Base-by-base conservation (phyloP, 2,113 vertebrate genomes). In the Azemiops feae region DNA sequence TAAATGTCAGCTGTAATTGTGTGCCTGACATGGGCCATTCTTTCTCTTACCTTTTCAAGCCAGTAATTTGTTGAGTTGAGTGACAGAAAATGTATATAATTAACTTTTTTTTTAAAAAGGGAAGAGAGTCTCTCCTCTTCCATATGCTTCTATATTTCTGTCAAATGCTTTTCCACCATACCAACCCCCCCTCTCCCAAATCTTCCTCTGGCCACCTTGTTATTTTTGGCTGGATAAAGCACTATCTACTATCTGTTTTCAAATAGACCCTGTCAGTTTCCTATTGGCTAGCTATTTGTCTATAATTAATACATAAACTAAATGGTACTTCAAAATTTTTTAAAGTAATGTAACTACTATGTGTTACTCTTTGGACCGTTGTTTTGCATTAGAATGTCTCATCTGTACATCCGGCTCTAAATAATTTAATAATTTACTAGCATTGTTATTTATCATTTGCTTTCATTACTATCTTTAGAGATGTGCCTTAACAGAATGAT, bases 61-160 rank as follows among this genome's bases (percentile, higher is more conserved):
- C 69, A 86, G 91, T 92, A 92, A 95, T 89, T 93, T 95, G 47
- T 57, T 69, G 30, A 89, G 55, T 25, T n/a, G 39, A 50, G 9
- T 87, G 89, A 91, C 27, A 87, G 93, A 94, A 93, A 92, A 94
- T 45, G 25, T 91, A 52, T 89, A 54, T 89, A 93, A 89, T 92
- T 93, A 55, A 69, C 91, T 91, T 93, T 81, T 52, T 52, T 85
- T 7, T 16, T 4, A 6, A 53, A 57, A 25, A 45, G 47, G 55
- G 22, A 53, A 55, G 47, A 85, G 90, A 60, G 30, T 69, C 47
- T 89, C 22, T 91, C 16, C 58, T 45, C 86, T 86, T 92, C 69
- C 85, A 45, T 90, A 90, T 90, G 16, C 74, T 25, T 93, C 45
- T 22, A 86, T 58, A 22, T 54, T n/a, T 85, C 50, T 89, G 58